Evolutionary conservation across 2,113 vertebrate genomes (phyloP).

Genomic region (Hippolais icterina): DNA sequence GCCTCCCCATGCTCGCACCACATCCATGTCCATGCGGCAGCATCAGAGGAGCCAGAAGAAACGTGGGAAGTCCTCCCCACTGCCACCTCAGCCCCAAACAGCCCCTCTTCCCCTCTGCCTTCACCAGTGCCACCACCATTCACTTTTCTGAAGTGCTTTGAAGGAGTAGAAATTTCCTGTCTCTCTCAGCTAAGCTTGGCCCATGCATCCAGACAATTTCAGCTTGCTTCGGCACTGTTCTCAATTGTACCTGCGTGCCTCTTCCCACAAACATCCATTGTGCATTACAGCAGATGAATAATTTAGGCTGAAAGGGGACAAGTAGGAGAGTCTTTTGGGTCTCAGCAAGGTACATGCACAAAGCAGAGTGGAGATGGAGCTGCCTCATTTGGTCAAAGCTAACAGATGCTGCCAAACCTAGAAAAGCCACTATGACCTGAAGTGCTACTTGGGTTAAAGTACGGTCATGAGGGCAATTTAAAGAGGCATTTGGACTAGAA

Average conservation of each 20-base stretch:
- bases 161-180: background rate
- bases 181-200: background rate
- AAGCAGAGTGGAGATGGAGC: background rate
- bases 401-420: background rate
- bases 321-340: background rate
- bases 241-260: background rate
- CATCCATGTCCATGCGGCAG: accelerated
- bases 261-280: slow-evolving; percentile 40
- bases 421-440: background rate
- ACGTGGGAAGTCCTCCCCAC: background rate
- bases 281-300: slow-evolving; percentile 62
- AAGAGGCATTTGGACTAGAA: background rate
- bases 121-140: background rate
- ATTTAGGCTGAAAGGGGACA: slow-evolving; percentile 43
- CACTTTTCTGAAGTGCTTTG: background rate
- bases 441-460: slow-evolving; percentile 17
- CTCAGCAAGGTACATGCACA: background rate
- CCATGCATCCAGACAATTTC: background rate
- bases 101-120: background rate
- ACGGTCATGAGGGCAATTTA: background rate
- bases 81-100: background rate
- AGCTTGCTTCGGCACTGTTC: background rate
- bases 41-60: background rate
- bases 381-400: background rate
- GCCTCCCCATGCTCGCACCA: accelerated